These are phyloP conservation scores for Nerophis ophidion DNA, from an alignment of 2,113 vertebrate species.

Conservation along the genomic window DNA sequence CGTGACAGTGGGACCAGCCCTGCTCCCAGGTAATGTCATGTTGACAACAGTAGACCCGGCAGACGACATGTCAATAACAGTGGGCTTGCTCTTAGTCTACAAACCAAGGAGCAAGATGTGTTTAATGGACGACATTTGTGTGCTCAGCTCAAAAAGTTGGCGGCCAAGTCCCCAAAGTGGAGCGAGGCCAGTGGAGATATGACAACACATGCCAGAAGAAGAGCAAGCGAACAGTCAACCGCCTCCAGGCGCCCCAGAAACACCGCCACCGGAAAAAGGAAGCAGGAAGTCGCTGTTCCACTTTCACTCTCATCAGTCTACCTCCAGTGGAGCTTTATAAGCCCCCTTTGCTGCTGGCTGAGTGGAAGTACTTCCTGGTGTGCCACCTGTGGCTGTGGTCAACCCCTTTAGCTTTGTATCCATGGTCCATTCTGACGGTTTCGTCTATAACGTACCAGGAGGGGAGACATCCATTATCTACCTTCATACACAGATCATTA, in stretches of 20 bases:
- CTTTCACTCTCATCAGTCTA: conserved; percentile 32
- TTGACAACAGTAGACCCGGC: conserved; percentile 40
- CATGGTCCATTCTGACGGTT: conserved; percentile 47
- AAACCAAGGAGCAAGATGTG: conserved; percentile 35
- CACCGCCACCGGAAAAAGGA: conserved; percentile 16
- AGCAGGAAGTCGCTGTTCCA: conserved; percentile 14
- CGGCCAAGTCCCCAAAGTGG: conserved; percentile 4
- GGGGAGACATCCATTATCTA: conserved; percentile 22
- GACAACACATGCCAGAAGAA: not conserved
- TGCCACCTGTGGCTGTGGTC: conserved; percentile 31
- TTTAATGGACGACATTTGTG: conserved; percentile 24
- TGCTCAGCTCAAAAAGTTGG: conserved; percentile 6
- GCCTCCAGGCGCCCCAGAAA: not conserved
- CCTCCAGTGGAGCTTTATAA: conserved; percentile 50
- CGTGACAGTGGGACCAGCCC: conserved; percentile 14
- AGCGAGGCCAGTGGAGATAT: conserved; percentile 7
- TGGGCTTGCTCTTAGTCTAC: conserved; percentile 48
- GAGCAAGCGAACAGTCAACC: conserved; percentile 13
- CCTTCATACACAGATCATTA: not conserved
- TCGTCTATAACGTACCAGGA: conserved; percentile 60
- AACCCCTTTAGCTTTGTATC: conserved; percentile 44
- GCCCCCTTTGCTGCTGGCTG: conserved; percentile 33
- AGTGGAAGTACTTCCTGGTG: conserved; percentile 18
- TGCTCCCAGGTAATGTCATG: conserved; percentile 25
- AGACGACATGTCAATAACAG: conserved; percentile 51